Conservation (phyloP, 2,113 vertebrate genomes). For the Seriola aureovittata region DNA sequence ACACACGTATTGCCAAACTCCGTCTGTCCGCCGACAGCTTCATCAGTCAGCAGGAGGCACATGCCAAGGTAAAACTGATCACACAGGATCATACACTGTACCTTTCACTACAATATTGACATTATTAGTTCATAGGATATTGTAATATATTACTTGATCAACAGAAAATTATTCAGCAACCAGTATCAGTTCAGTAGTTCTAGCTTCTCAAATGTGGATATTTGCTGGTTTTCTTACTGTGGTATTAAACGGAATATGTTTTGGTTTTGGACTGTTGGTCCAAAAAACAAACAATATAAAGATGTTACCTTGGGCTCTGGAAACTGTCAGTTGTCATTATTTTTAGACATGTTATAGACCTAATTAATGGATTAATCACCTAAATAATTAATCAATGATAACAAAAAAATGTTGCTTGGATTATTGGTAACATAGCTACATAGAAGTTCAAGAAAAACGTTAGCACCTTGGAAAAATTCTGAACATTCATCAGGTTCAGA, state of each 20-base stretch:
- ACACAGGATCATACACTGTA: not conserved
- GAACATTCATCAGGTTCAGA: not conserved
- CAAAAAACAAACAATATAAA: not conserved
- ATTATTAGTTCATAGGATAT: not conserved
- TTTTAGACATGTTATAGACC: not conserved
- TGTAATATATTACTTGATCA: not conserved
- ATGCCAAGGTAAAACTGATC: slow-evolving; percentile 89
- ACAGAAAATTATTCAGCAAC: not conserved
- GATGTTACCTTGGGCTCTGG: not conserved
- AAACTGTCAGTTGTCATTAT: not conserved
- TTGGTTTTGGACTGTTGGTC: not conserved
- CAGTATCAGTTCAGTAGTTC: not conserved
- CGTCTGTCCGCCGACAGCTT: slow-evolving; percentile 96
- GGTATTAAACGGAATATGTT: not conserved
- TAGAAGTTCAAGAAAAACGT: too few species aligned
- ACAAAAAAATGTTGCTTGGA: not conserved
- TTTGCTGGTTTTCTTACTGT: not conserved
- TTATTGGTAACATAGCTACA: too few species aligned
- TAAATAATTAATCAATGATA: not conserved
- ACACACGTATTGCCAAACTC: slow-evolving; percentile 95
- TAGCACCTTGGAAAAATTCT: too few species aligned
- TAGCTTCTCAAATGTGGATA: not conserved
- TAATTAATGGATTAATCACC: not conserved
- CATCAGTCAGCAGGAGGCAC: slow-evolving; percentile 92
- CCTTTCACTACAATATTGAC: not conserved